Evolutionary conservation across 1,140 invertebrate genomes (phyloP), one percentile per base, ranked within the genome.

Genomic region (Meloidogyne hapla): DNA sequence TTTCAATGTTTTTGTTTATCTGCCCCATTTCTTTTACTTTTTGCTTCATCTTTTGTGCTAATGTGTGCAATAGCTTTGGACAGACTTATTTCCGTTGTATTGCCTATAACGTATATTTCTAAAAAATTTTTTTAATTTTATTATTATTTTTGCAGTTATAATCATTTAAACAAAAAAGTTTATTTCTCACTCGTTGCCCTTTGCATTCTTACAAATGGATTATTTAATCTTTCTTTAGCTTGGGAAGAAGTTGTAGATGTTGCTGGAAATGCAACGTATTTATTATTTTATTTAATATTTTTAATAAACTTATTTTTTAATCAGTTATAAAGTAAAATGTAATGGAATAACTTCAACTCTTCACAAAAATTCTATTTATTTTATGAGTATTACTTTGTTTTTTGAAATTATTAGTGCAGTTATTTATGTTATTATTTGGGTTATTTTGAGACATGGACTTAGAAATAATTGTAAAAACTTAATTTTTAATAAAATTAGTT

Each of bases 111-210:
- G 48, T 56, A 56, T n/a, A n/a, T n/a, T n/a, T n/a, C n/a, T n/a
- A n/a, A n/a, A n/a, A 48, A n/a, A 0, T n/a, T 18, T 18, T 18
- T 42, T 13, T n/a, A n/a, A n/a, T n/a, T n/a, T n/a, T n/a, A n/a
- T n/a, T 42, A 42, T 42, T 10, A 42, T 42, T 12, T 10, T 42
- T 42, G 9, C 40, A 56, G 48, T 6, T 56, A 56, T 56, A 56
- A 56, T 56, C 48, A 56, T 56, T n/a, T 56, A 56, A 56, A 56
- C n/a, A 56, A 56, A 56, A 56, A 56, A 56, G 18, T 56, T 21
- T 56, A 56, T 9, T 56, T 56, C n/a, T n/a, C 18, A n/a, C 18
- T 56, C n/a, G 48, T 56, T 56, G 0, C 48, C n/a, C 18, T 56
- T 56, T 56, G 4, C n/a, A n/a, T 56, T n/a, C 8, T 56, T n/a